Base-by-base conservation (phyloP, 2,888 invertebrate species). In the Eueremaeus valkanovi region DNA sequence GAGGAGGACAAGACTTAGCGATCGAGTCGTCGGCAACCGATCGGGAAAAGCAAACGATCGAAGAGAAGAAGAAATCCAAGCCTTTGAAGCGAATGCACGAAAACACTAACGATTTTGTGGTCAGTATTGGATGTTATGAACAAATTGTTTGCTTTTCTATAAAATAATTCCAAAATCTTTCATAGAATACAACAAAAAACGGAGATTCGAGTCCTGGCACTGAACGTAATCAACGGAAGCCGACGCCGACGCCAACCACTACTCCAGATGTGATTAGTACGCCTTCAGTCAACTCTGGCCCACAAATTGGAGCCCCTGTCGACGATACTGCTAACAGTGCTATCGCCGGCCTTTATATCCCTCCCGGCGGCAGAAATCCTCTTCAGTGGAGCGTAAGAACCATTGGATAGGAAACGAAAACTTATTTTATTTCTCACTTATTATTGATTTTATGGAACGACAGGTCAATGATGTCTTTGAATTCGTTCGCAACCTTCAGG, bases 381-480 rank as follows among this genome's bases (percentile, higher is more conserved):
- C 83, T 88, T 27, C 88, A 88, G 82, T 89, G 89, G 89, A 88
- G 80, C 76, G 83, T 83, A 77, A 79, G 80, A 78, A 42, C 33
- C 27, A n/a, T 68, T 75, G 8, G 29, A 42, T 27, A 42, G 29
- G 29, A 21, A 73, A 16, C 5, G 29, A 51, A 58, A 49, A n/a
- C 2, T 63, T 42, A 8, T 5, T 36, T 29, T 13, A 45, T 33
- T 33, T n/a, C n/a, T n/a, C n/a, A n/a, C n/a, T n/a, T n/a, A n/a
- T n/a, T n/a, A n/a, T n/a, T n/a, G n/a, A n/a, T 36, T 75, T 9
- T 75, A 73, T 76, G 61, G 29, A 72, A 77, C 80, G 82, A 6
- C 84, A 92, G 88, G 93, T 94, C 27, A 86, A 88, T 42, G 93
- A 95, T 81, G 95, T 95, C 0, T 91, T 90, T 82, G 93, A 94